Base-by-base conservation (phyloP, 2,888 invertebrate species). In the Sclerodermus sp. region DNA sequence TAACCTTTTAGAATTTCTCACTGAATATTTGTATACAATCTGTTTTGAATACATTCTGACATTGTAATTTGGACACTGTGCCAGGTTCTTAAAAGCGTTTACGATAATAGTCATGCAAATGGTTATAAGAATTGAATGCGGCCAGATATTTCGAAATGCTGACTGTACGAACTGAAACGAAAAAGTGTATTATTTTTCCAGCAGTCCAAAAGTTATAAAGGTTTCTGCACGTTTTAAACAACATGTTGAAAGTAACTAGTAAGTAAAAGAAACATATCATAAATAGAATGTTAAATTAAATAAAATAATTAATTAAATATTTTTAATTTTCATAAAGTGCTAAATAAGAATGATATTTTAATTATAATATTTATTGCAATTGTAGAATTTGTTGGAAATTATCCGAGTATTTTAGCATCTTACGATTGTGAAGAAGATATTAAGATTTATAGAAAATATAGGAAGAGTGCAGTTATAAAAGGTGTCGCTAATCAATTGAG, bases 81-180 rank as follows among this genome's bases (percentile, higher is more conserved):
- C 16, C 37, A n/a, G 1, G 14, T 9, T 16, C 37, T 9, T 37
- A 37, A 37, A 13, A 37, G 16, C 13, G 13, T 37, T 37, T 37
- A 23, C 8, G 23, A 23, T 23, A 23, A 23, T 46, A 36, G 40
- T 51, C 39, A 42, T 47, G 42, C 52, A 49, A 37, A 15, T 56
- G 13, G 34, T 42, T 41, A 51, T 51, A 23, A 53, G 45, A 64
- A 59, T 55, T 49, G 54, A 61, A 49, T 64, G 36, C 48, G 43
- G 45, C 47, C 52, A 49, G 40, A 43, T 51, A 41, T 66, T 65
- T 54, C 58, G 62, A 65, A 67, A 68, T 56, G 68, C 68, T 66
- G 68, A 71, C 59, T 62, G 47, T 47, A 53, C 65, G 50, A 57
- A 51, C 43, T 31, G 45, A 39, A 14, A 39, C 40, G 48, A 3